Evolutionary conservation across 2,888 invertebrate genomes (phyloP), one percentile per base, ranked within the genome.

Genomic region (Amphipyra tragopoginis): DNA sequence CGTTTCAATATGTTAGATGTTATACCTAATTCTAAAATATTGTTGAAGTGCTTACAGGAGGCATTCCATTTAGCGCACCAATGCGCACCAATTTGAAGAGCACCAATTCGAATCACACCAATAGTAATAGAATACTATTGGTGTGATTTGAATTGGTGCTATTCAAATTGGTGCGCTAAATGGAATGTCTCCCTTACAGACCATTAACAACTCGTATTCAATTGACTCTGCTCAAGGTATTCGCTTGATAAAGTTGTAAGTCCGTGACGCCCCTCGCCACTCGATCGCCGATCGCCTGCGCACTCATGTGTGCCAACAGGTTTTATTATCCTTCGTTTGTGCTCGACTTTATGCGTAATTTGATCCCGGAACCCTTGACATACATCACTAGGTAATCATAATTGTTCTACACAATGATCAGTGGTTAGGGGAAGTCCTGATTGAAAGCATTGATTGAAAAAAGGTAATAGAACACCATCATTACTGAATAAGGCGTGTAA

Each of bases 201-300:
- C 21, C 6, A 9, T 10, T 7, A 36, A 36, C 6, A 9, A 36
- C 11, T 36, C 11, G 9, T 36, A 4, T 36, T 10, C 9, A 36
- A 36, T 36, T 36, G 9, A 36, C 11, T 36, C 36, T 36, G 10
- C 3, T 36, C 3, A 36, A 36, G 36, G 42, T 54, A 38, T 53
- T 49, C 34, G 11, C 43, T 66, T 45, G 60, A 72, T 64, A 51
- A 57, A 72, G 65, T 54, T 56, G 50, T 64, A 54, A 65, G 68
- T 56, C 74, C 80, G 75, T 82, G 80, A 79, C 82, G 83, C 80
- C 85, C 83, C 77, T 67, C 76, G 77, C 11, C 74, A 74, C 70
- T 68, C 65, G 82, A 75, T 75, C 75, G 59, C 57, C 57, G 52
- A 45, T 54, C 51, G 68, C 53, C 61, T 52, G 67, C 63, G 67